Evolutionary conservation across 2,797 vertebrate species (phyloP), one percentile per base, ranked within the genome.

Genomic region (Loris lydekkerianus): DNA sequence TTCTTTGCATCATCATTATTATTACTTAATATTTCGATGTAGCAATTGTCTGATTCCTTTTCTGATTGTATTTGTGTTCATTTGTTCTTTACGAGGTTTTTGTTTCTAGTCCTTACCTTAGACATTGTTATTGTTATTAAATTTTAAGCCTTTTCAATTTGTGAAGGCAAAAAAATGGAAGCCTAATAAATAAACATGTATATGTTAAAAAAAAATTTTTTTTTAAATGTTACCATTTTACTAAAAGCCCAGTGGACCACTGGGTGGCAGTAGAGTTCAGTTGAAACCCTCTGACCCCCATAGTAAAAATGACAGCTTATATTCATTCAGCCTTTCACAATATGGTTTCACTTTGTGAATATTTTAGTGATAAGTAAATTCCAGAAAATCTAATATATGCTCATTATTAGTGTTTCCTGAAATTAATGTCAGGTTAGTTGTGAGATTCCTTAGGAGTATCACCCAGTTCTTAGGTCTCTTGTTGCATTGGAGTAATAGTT

Each of bases 361-460:
- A 90, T 93, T 21, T 40, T 63, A 89, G 69, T 93, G 37, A 40
- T 94, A 82, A 83, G 70, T 53, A 90, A 88, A 37, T 91, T 89
- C 31, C 17, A 78, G 7, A 23, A 94, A 92, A 80, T 96, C 46
- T 90, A 4, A 37, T 67, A 7, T 80, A 37, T 72, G 11, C 25
- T 78, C 27, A 73, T 29, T 94, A n/a, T 85, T 18, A 86, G 0
- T 69, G 5, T 91, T 96, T 92, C 18, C 78, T 90, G 46, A 96
- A 92, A 95, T 89, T 89, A 29, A 29, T 83, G 1, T 83, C 46
- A 85, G 67, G 23, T 97, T 90, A 96, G 72, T 61, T 80, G 63
- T 89, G 69, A 84, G 43, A 92, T 37, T 80, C 46, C 17, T 88
- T 92, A 77, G 56, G 89, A 80, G 10, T 80, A 69, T 78, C 67